A percentile compares a stretch with the other conserved stretches of the same genome.
These are phyloP conservation scores for Acrobasis repandana DNA, from an alignment of 2,888 invertebrate species.

Conservation along the genomic window DNA sequence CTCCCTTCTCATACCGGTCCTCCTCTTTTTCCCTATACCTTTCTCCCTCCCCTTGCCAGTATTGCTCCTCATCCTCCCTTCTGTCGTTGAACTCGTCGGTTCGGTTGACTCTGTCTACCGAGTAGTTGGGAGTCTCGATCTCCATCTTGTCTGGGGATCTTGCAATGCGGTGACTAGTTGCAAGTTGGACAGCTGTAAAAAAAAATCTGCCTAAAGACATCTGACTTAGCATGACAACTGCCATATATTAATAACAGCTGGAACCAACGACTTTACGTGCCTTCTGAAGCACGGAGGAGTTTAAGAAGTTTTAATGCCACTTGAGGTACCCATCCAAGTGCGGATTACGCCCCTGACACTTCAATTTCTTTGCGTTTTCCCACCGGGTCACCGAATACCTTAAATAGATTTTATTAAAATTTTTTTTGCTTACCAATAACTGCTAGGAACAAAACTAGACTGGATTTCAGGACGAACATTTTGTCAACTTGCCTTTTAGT, in stretches of 20 bases:
- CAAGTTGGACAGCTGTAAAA: slow-evolving; percentile 9
- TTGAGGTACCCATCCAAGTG: too few relatives aligned
- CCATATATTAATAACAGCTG: too few relatives aligned
- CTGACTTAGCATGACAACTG: neutral
- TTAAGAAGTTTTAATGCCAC: too few relatives aligned
- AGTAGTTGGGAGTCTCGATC: slow-evolving; percentile 40
- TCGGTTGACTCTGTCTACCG: slow-evolving; percentile 32
- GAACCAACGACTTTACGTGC: too few relatives aligned
- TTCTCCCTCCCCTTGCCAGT: slow-evolving; percentile 44
- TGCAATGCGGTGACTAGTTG: slow-evolving; percentile 30
- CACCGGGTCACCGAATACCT: too few relatives aligned
- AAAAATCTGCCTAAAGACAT: slow-evolving; percentile 20
- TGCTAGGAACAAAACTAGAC: slow-evolving; percentile 24
- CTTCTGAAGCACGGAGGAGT: too few relatives aligned
- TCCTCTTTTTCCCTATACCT: slow-evolving; percentile 35
- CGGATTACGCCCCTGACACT: too few relatives aligned
- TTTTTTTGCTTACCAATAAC: slow-evolving; percentile 23
- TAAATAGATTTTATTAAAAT: neutral
- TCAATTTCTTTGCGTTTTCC: too few relatives aligned
- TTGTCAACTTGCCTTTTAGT: slow-evolving; percentile 19
- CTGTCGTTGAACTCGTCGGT: slow-evolving; percentile 38
- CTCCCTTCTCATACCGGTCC: slow-evolving; percentile 7
- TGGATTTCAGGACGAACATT: slow-evolving; percentile 26
- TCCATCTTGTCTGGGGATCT: slow-evolving; percentile 50
- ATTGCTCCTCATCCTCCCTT: slow-evolving; percentile 39